Conservation (phyloP, 2,113 vertebrate genomes). For the Hippotragus niger region DNA sequence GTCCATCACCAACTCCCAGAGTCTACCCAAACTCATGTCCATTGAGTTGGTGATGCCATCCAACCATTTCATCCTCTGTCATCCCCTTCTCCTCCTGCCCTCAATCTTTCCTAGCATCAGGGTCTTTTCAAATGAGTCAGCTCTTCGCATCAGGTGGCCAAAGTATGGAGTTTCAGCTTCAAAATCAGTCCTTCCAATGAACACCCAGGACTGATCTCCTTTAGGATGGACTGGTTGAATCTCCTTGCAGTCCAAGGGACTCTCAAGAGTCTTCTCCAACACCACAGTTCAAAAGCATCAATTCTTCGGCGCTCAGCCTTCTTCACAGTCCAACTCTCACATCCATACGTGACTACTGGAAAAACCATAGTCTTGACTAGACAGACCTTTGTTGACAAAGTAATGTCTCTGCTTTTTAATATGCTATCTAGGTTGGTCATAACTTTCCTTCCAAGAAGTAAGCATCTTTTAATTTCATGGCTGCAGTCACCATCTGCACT, state of each 20-base stretch:
- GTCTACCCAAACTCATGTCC: neutral
- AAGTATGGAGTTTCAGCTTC: neutral
- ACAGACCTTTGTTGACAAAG: neutral
- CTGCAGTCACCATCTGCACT: neutral
- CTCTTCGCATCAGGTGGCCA: neutral
- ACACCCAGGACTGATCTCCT: neutral
- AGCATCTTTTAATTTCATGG: neutral
- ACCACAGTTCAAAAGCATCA: neutral
- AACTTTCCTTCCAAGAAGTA: neutral
- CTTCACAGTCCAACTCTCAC: neutral
- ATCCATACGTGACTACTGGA: neutral
- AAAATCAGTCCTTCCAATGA: neutral
- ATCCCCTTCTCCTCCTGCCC: neutral
- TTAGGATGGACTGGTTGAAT: neutral
- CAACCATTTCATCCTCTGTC: neutral
- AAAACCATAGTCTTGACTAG: neutral
- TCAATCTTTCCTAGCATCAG: neutral
- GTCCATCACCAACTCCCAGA: neutral
- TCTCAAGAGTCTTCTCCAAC: neutral
- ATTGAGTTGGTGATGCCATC: neutral
- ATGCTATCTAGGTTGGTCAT: neutral
- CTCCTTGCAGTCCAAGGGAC: neutral
- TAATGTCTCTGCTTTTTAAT: neutral
- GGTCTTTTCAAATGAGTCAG: neutral
- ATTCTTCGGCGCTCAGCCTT: rapidly evolving